Evolutionary conservation across 2,888 invertebrate species (phyloP).

Genomic region (Phragmatobia fuliginosa): DNA sequence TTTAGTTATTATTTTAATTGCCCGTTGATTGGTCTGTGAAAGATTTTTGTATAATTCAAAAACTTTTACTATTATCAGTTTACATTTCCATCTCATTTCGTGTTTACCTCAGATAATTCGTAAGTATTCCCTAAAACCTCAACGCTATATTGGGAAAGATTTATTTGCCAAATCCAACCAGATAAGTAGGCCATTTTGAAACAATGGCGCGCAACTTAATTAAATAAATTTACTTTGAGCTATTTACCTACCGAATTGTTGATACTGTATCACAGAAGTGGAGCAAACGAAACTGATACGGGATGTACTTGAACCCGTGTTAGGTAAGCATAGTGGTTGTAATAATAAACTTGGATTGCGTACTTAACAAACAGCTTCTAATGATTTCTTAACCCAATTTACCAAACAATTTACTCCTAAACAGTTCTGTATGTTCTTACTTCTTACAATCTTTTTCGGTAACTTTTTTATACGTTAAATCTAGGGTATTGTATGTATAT

Average conservation of each 20-base stretch:
- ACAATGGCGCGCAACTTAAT: not conserved
- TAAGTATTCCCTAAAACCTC: not conserved
- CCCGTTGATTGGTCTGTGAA: no score
- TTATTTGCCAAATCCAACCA: not conserved
- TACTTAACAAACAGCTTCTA: slow-evolving; percentile 3
- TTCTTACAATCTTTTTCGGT: not conserved
- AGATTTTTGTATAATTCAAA: no score
- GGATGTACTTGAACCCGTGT: slow-evolving; percentile 1
- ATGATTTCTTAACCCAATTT: not conserved
- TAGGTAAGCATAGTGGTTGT: not conserved
- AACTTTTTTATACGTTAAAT: not conserved
- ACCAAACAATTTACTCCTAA: not conserved
- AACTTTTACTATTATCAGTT: no score
- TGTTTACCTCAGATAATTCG: not conserved
- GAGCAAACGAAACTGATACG: slow-evolving; percentile 4
- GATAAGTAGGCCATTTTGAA: slow-evolving; percentile 1
- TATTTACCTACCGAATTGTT: slow-evolving; percentile 4
- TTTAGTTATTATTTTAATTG: no score
- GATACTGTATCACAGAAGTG: slow-evolving; percentile 2
- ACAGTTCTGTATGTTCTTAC: not conserved
- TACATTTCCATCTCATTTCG: not conserved
- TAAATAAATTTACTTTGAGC: not conserved
- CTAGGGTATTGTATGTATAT: no score
- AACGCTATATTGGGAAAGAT: not conserved
- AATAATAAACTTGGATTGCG: slow-evolving; percentile 7